Percentiles rank a stretch among this genome's conserved stretches.
phyloP scores from a whole-genome alignment of 2,113 vertebrate species.

The Clupea harengus region DNA sequence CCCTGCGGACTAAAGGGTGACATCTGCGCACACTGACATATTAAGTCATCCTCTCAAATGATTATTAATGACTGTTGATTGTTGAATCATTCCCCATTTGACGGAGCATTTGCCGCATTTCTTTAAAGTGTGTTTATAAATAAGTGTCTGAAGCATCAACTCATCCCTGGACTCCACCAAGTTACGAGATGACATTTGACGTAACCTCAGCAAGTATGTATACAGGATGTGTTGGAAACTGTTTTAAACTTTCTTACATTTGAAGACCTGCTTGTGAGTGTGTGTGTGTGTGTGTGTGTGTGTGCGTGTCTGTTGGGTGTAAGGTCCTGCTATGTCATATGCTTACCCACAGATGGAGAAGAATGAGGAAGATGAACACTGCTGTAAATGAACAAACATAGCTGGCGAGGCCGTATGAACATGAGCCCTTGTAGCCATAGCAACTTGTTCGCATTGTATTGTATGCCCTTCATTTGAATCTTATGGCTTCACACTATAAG shows the following conservation, averaged over 20 bases:
- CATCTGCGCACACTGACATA: background rate
- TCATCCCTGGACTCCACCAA: background rate
- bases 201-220: background rate
- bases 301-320: background rate
- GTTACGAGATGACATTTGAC: background rate
- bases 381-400: background rate
- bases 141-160: background rate
- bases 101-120: background rate
- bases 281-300: no score
- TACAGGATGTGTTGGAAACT: background rate
- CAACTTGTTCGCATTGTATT: background rate
- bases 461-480: background rate
- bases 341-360: background rate
- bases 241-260: background rate
- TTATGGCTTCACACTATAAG: background rate
- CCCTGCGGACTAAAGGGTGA: background rate
- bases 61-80: background rate
- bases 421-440: background rate
- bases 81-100: background rate
- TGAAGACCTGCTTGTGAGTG: slow-evolving; percentile 10
- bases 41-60: background rate
- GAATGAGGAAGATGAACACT: background rate
- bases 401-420: background rate
- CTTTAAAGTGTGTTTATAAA: background rate
- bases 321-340: background rate